Conservation (phyloP, 2,888 invertebrate genomes). For the Agrochola litura region DNA sequence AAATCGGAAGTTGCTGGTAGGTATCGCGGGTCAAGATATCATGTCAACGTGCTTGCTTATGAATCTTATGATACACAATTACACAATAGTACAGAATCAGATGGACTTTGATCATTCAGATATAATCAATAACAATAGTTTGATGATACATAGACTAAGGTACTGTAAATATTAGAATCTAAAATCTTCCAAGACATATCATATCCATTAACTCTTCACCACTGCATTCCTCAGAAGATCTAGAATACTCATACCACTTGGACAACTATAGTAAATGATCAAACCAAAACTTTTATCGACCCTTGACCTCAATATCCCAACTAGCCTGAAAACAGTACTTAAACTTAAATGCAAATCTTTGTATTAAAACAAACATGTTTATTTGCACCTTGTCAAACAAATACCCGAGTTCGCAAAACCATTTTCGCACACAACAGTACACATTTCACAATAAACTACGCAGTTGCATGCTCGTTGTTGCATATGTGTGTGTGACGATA, state of each 20-base stretch:
- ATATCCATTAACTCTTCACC: not conserved
- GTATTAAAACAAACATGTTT: slow-evolving; percentile 39
- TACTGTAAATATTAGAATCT: not conserved
- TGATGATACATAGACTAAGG: not conserved
- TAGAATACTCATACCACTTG: not conserved
- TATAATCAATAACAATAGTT: not conserved
- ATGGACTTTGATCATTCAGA: slow-evolving; percentile 8
- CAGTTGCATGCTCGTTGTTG: slow-evolving; percentile 80
- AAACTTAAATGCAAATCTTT: slow-evolving; percentile 21
- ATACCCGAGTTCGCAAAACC: slow-evolving; percentile 59
- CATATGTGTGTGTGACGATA: slow-evolving; percentile 73
- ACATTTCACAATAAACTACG: slow-evolving; percentile 82
- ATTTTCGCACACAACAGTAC: slow-evolving; percentile 72
- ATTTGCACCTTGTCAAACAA: slow-evolving; percentile 56
- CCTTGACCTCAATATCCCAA: slow-evolving; percentile 31
- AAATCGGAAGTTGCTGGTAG: not conserved
- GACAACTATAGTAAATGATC: slow-evolving; percentile 12
- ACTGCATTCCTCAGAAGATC: not conserved
- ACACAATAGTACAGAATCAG: not conserved
- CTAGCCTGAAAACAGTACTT: slow-evolving; percentile 6
- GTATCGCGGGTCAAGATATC: not conserved
- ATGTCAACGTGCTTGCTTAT: not conserved
- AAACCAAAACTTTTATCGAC: slow-evolving; percentile 9
- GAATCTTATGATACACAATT: not conserved
- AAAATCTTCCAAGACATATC: not conserved